phyloP scores from a whole-genome alignment of 2,113 vertebrate genomes.

The Sceloporus undulatus region DNA sequence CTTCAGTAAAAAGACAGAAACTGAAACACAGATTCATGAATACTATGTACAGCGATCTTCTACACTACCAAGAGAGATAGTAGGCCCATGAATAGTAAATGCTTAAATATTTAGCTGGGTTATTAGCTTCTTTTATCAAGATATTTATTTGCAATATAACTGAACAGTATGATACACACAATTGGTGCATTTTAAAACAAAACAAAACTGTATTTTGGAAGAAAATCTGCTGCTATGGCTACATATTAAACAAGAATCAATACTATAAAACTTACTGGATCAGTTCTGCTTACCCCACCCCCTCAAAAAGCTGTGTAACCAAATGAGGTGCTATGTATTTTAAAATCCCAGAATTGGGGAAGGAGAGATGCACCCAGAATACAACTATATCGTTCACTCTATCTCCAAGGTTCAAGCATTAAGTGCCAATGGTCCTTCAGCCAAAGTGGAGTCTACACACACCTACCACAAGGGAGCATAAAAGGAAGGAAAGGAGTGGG shows the following conservation, averaged over 20 bases:
- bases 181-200: not conserved
- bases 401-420: not conserved
- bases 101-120: not conserved
- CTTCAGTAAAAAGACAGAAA: not conserved
- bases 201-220: conserved; percentile 19
- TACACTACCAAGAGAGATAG: not conserved
- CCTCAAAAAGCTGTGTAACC: conserved; percentile 6
- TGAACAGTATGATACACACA: not conserved
- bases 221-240: not conserved
- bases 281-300: not conserved
- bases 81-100: not conserved
- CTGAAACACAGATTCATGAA: not conserved
- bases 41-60: not conserved
- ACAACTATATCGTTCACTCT: not conserved
- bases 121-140: conserved; percentile 1
- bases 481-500: too few relatives aligned
- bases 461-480: too few relatives aligned
- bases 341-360: not conserved
- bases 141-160: not conserved
- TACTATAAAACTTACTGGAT: not conserved
- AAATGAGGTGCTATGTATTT: conserved; percentile 38
- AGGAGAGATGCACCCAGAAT: not conserved
- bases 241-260: conserved; percentile 34
- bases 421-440: too few relatives aligned
- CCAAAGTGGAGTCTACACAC: too few relatives aligned